A percentile compares a stretch with the other conserved stretches of the same genome.
phyloP scores from a whole-genome alignment of 2,888 invertebrate genomes.

The Pyrgus malvae region DNA sequence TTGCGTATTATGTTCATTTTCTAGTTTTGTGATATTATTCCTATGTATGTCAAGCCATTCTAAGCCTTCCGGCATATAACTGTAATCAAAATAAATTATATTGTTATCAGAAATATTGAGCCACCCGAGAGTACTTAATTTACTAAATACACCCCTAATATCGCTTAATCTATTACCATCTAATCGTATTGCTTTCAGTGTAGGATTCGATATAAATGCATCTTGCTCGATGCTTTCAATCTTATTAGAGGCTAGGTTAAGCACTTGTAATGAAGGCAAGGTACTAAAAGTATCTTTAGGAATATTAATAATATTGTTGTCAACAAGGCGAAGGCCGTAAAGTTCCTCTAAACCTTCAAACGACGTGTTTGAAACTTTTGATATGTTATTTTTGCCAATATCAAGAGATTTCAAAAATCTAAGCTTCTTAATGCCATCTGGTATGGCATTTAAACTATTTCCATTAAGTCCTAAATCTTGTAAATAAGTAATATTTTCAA shows the following conservation, averaged over 20 bases:
- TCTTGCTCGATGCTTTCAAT: conserved; percentile 88
- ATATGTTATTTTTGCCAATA: conserved; percentile 90
- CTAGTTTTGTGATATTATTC: conserved; percentile 88
- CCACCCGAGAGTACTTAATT: conserved; percentile 88
- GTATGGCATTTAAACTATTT: conserved; percentile 85
- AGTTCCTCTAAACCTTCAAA: conserved; percentile 89
- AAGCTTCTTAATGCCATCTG: conserved; percentile 85
- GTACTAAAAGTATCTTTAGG: conserved; percentile 88
- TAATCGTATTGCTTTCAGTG: conserved; percentile 87
- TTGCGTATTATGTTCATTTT: conserved; percentile 86
- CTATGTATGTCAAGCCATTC: conserved; percentile 91
- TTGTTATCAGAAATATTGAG: conserved; percentile 91
- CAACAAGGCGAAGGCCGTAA: conserved; percentile 88
- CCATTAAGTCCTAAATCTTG: conserved; percentile 89
- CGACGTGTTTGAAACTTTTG: conserved; percentile 85
- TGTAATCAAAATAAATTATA: conserved; percentile 90
- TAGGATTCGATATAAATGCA: conserved; percentile 88
- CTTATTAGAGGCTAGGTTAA: conserved; percentile 90
- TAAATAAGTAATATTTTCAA: conserved; percentile 89
- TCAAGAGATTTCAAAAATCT: conserved; percentile 88
- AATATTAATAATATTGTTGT: conserved; percentile 88
- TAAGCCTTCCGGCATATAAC: conserved; percentile 87
- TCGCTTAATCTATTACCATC: conserved; percentile 90
- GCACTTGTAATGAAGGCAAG: conserved; percentile 86
- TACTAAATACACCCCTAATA: conserved; percentile 88